Conservation (phyloP, 92 coral and sea anemone species). For the Epizoanthus stellaris region DNA sequence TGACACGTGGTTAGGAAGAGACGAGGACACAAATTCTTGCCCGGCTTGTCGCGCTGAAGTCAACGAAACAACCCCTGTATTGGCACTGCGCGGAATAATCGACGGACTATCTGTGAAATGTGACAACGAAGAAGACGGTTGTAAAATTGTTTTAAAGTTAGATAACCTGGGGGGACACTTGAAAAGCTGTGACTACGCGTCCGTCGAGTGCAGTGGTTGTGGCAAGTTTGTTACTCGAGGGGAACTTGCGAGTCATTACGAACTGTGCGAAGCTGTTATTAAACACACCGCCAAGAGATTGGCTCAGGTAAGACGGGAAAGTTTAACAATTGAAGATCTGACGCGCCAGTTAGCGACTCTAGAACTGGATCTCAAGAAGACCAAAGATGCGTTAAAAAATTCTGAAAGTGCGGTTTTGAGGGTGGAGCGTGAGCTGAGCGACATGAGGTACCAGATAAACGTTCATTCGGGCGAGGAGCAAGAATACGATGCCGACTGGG, state of each 20-base stretch:
- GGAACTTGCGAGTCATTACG: constrained; percentile 76
- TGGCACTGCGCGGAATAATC: constrained; percentile 85
- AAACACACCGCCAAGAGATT: constrained; percentile 48
- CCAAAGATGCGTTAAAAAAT: constrained; percentile 79
- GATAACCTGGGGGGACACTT: constrained; percentile 75
- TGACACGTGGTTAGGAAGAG: constrained; percentile 75
- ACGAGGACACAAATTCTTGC: constrained; percentile 53
- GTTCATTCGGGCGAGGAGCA: constrained; percentile 61
- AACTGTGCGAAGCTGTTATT: constrained; percentile 58
- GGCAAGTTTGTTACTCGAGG: constrained; percentile 56
- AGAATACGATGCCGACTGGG: constrained; percentile 85
- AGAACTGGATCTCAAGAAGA: constrained; percentile 74
- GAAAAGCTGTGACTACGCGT: constrained; percentile 64
- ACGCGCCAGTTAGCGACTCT: constrained; percentile 69
- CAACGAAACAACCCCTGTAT: constrained; percentile 68
- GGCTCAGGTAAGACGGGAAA: constrained; percentile 31
- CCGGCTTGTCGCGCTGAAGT: constrained; percentile 85
- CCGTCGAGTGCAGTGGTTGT: constrained; percentile 85
- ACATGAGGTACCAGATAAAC: constrained; percentile 66
- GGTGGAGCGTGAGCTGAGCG: constrained; percentile 80
- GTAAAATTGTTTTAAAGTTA: constrained; percentile 78
- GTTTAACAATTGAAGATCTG: constrained; percentile 64
- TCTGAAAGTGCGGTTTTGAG: constrained; percentile 81
- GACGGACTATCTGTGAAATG: constrained; percentile 85
- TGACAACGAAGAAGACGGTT: constrained; percentile 80